Conservation (phyloP, 2,888 invertebrate species). For the Oscheius sp. region DNA sequence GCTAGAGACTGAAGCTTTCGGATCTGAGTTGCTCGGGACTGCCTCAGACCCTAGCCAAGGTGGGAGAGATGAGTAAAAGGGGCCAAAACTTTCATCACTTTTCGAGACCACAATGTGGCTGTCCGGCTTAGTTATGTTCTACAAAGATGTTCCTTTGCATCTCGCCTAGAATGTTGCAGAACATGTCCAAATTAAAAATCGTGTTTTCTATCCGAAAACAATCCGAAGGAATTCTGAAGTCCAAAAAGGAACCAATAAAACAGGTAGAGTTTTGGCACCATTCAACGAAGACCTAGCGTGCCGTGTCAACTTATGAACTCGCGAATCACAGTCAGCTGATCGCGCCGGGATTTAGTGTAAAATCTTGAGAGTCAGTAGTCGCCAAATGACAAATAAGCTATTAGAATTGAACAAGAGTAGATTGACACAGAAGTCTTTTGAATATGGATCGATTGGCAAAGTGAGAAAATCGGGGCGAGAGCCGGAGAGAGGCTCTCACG, state of each 20-base stretch:
- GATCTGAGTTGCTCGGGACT: too few species aligned
- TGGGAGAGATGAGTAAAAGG: too few species aligned
- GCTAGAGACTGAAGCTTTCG: too few species aligned
- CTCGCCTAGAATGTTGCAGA: too few species aligned
- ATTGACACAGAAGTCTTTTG: background rate
- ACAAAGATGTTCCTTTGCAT: too few species aligned
- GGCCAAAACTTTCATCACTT: too few species aligned
- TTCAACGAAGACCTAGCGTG: background rate
- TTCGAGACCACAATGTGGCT: too few species aligned
- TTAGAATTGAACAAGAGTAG: background rate
- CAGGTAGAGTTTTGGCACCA: background rate
- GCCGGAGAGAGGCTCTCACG: constrained; percentile 26
- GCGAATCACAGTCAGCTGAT: background rate
- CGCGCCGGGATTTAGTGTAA: background rate
- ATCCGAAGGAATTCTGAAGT: background rate
- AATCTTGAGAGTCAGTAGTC: background rate
- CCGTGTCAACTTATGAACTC: background rate
- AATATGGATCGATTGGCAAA: constrained; percentile 24
- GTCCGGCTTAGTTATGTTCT: too few species aligned
- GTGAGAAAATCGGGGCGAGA: constrained; percentile 29
- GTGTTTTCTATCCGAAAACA: background rate
- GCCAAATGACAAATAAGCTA: background rate
- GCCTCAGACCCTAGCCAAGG: too few species aligned
- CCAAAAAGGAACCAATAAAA: too few species aligned
- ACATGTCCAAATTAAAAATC: too few species aligned